Evolutionary conservation across 1,140 invertebrate species (phyloP), one percentile per base, ranked within the genome.

Genomic region (Caerostris darwini): DNA sequence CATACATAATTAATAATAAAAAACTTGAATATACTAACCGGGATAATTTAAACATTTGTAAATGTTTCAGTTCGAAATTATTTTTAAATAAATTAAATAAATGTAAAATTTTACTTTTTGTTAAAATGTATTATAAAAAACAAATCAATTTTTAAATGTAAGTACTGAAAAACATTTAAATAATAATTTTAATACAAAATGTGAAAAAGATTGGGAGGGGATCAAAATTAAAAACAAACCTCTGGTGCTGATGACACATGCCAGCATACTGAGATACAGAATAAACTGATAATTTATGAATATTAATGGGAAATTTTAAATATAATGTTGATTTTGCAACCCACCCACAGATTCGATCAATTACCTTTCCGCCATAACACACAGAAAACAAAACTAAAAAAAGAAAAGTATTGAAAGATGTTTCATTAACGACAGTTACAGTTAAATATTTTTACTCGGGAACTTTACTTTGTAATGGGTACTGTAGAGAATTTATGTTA

Each of bases 331-430:
- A 88, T 64, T 88, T 64, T 53, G 14, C 86, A 88, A 59, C 58
- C 86, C 86, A 88, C 86, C 86, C 86, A 88, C 86, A 61, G 86
- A 54, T 50, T 7, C 86, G 86, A 88, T 88, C 86, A 88, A 88
- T 88, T 88, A 88, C 82, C 50, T 88, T 64, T 88, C 86, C 86
- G 86, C 86, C 86, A 88, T 88, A 88, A 88, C 5, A 88, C 14
- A 86, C 14, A 58, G 14, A 86, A 19, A 14, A 86, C 12, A 56
- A 6, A 19, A 57, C 7, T n/a, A 56, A 85, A 86, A 58, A 10
- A 56, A 85, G 8, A 85, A 85, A 57, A 58, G 14, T 50, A 82
- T 34, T 50, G 34, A 67, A 67, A 67, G 61, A 67, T 67, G 61
- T 67, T 67, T 67, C 14, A 67, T 82, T 82, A 14, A 82, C 77